Evolutionary conservation across 2,113 vertebrate species (phyloP).

Genomic region (Labrus mixtus): DNA sequence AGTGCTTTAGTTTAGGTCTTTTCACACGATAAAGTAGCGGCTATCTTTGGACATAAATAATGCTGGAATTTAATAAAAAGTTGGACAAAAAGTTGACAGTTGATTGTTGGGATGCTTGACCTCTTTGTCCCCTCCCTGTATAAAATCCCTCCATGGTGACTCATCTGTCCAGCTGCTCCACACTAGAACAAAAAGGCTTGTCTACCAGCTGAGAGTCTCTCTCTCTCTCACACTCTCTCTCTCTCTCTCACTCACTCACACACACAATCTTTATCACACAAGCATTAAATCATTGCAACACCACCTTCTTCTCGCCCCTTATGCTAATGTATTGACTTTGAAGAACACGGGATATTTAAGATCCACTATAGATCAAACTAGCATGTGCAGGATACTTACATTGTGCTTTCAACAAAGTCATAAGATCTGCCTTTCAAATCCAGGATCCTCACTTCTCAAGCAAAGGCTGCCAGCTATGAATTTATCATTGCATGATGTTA

Average conservation of each 20-base stretch:
- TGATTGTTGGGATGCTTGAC: constrained; percentile 15
- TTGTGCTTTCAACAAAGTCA: not conserved
- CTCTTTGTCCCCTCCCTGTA: constrained; percentile 21
- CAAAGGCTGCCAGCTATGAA: not conserved
- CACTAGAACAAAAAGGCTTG: constrained; percentile 57
- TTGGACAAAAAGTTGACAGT: not conserved
- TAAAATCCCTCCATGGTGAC: constrained; percentile 45
- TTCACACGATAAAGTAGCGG: not conserved
- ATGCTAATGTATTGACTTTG: constrained; percentile 6
- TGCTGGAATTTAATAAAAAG: constrained; percentile 12
- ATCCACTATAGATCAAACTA: not conserved
- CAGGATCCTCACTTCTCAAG: not conserved
- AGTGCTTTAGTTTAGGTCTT: not conserved
- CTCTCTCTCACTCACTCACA: not conserved
- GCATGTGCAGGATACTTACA: not conserved
- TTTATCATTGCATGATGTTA: not conserved
- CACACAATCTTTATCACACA: not conserved
- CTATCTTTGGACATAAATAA: constrained; percentile 7
- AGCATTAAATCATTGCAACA: constrained; percentile 12
- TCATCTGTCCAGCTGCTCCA: constrained; percentile 73
- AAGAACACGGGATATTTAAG: not conserved
- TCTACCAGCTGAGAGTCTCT: constrained; percentile 65
- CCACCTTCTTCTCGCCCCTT: not conserved
- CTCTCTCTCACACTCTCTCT: not conserved
- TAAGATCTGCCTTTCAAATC: not conserved